phyloP scores from a whole-genome alignment of 2,797 vertebrate genomes.

The Thamnophis elegans region DNA sequence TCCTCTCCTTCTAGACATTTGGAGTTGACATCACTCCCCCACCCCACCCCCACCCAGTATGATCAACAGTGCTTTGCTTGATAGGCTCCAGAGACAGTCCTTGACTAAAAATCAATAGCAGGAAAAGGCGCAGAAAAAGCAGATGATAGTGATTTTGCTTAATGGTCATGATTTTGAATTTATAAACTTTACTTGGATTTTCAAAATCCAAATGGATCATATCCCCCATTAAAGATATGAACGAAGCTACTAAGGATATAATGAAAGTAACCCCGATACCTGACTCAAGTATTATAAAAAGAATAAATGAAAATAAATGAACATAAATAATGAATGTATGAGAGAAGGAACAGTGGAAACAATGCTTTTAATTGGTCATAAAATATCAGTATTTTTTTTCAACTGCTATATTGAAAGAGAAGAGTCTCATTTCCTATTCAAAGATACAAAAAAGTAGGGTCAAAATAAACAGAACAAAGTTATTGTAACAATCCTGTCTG shows the following conservation, averaged over 20 bases:
- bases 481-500: background rate
- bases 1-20: constrained; percentile 44
- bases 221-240: background rate
- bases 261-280: background rate
- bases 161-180: background rate
- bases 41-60: constrained; percentile 54
- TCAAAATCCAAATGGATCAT: background rate
- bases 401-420: background rate
- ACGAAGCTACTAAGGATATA: background rate
- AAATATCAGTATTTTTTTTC: background rate
- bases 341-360: background rate
- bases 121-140: background rate
- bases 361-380: background rate
- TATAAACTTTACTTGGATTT: background rate
- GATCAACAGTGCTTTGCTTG: constrained; percentile 36
- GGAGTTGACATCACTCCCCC: constrained; percentile 48
- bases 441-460: background rate
- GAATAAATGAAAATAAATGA: background rate
- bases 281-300: background rate
- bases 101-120: background rate
- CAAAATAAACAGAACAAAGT: background rate
- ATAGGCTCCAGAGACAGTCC: constrained; percentile 30
- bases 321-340: background rate
- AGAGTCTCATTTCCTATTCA: background rate
- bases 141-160: background rate